Conservation (phyloP, 1,140 invertebrate species). For the Acromyrmex heyeri region DNA sequence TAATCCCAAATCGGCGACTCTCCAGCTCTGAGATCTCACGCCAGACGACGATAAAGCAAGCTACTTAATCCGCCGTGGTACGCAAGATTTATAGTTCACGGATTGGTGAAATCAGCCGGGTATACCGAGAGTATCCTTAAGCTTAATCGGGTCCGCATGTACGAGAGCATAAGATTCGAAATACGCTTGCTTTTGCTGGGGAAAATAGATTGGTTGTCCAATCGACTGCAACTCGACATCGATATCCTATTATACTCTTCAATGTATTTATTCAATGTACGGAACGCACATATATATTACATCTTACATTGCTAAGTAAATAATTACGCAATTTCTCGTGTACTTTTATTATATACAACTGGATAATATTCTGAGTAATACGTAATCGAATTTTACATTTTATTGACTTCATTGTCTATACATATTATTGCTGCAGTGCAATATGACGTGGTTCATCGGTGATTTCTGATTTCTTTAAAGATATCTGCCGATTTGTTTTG, state of each 20-base stretch:
- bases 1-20: slow-evolving; percentile 75
- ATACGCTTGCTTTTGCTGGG: slow-evolving; percentile 32
- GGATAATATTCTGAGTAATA: not conserved
- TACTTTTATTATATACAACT: not conserved
- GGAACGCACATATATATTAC: not conserved
- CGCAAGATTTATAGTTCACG: slow-evolving; percentile 72
- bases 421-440: not conserved
- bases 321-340: slow-evolving; percentile 2
- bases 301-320: slow-evolving; percentile 17
- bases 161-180: slow-evolving; percentile 41
- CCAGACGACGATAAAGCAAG: slow-evolving; percentile 74
- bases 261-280: slow-evolving; percentile 19
- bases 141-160: slow-evolving; percentile 67
- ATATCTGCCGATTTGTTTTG: not conserved
- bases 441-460: not conserved
- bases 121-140: slow-evolving; percentile 67
- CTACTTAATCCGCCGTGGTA: slow-evolving; percentile 74
- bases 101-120: slow-evolving; percentile 71
- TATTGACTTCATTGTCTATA: slow-evolving; percentile 1
- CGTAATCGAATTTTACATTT: slow-evolving; percentile 13
- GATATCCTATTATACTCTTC: not conserved
- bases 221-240: slow-evolving; percentile 18
- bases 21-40: slow-evolving; percentile 67
- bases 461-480: slow-evolving; percentile 3
- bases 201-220: slow-evolving; percentile 25